These are phyloP conservation scores for Onychomys leucogaster DNA, from an alignment of 2,797 vertebrate genomes.

Conservation along the genomic window DNA sequence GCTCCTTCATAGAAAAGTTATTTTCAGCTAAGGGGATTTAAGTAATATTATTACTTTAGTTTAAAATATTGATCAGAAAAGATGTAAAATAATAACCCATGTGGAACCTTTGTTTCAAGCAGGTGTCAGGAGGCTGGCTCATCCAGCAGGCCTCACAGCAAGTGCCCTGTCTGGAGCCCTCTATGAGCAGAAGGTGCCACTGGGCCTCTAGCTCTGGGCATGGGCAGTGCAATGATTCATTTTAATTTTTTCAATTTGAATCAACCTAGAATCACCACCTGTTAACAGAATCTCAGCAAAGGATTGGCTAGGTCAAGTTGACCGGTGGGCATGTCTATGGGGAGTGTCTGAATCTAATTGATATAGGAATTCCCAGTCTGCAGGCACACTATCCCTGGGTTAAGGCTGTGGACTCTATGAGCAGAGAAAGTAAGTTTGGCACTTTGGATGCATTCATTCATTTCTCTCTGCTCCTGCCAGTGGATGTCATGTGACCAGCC, in stretches of 20 bases:
- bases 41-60: neutral
- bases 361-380: neutral
- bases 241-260: neutral
- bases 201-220: neutral
- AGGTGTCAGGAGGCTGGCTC: neutral
- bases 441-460: neutral
- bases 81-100: neutral
- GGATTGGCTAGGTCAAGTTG: neutral
- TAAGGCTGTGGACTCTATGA: neutral
- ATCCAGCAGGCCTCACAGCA: neutral
- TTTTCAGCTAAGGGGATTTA: neutral
- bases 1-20: neutral
- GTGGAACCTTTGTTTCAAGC: neutral
- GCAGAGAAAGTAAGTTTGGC: neutral
- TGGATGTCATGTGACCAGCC: neutral
- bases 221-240: neutral
- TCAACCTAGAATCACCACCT: neutral
- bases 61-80: neutral
- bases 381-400: no score
- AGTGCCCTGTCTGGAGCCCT: neutral
- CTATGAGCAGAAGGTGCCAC: fast-evolving
- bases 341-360: neutral
- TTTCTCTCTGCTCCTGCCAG: neutral
- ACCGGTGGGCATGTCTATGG: neutral
- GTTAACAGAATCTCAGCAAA: neutral